These are phyloP conservation scores for Bhutanitis thaidina DNA, from an alignment of 2,888 invertebrate genomes.

Conservation along the genomic window DNA sequence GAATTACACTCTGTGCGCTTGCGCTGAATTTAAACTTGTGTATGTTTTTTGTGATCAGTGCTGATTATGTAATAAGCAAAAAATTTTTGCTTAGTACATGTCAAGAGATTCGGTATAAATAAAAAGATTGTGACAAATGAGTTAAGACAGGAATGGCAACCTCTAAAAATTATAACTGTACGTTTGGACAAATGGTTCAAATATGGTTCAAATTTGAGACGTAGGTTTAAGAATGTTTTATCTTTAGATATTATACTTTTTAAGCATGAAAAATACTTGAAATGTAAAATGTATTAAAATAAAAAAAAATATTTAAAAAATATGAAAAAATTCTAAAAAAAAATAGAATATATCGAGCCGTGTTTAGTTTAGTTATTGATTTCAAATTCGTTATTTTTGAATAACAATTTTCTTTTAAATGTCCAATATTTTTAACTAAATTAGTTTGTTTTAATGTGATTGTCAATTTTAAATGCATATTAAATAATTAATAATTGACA, in stretches of 20 bases:
- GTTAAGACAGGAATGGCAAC: too few relatives aligned
- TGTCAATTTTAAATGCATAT: neutral
- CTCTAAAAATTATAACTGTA: too few relatives aligned
- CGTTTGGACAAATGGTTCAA: too few relatives aligned
- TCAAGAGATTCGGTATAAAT: too few relatives aligned
- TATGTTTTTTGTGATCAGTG: too few relatives aligned
- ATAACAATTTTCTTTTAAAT: neutral
- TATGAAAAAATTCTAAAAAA: neutral
- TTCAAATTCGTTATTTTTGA: neutral
- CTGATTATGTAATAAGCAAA: too few relatives aligned
- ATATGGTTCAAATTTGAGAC: neutral
- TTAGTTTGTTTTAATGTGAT: neutral
- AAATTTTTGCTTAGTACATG: too few relatives aligned
- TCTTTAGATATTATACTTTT: neutral
- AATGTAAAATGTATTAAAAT: neutral
- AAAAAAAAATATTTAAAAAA: neutral
- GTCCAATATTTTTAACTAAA: neutral
- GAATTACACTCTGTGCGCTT: too few relatives aligned
- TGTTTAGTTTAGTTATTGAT: neutral
- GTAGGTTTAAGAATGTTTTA: neutral
- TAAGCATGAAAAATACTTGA: neutral
- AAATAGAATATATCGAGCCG: neutral
- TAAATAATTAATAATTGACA: constrained; percentile 2
- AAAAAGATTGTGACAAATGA: too few relatives aligned
- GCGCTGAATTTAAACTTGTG: too few relatives aligned